Evolutionary conservation across 37 sponge, comb jelly and placozoan species (phyloP).

Genomic region (Mnemiopsis leidyi): DNA sequence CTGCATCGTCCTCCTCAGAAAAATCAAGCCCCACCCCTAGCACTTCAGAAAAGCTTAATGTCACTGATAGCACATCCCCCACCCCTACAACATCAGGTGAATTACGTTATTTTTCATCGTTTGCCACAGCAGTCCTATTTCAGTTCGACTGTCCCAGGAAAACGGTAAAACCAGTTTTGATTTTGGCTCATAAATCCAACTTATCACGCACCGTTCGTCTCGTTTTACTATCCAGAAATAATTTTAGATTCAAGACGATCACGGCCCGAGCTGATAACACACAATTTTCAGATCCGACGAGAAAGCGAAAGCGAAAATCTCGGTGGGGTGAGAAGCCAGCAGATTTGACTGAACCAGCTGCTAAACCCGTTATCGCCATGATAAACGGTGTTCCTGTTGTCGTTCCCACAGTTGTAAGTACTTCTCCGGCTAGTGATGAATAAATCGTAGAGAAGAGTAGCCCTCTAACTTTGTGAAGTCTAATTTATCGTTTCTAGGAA

Average conservation of each 20-base stretch:
- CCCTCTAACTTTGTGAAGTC: too few relatives aligned
- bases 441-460: too few relatives aligned
- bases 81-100: neutral
- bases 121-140: too few relatives aligned
- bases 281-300: neutral
- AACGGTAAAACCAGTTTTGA: too few relatives aligned
- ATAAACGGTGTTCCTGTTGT: slow-evolving; percentile 31
- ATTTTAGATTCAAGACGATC: too few relatives aligned
- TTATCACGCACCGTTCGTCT: too few relatives aligned
- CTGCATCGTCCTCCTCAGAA: neutral
- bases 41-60: neutral
- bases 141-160: too few relatives aligned
- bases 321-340: slow-evolving; percentile 11
- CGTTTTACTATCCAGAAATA: too few relatives aligned
- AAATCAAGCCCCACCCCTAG: neutral
- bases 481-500: too few relatives aligned
- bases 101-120: neutral
- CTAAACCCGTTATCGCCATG: slow-evolving; percentile 6
- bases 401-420: neutral
- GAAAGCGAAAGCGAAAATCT: neutral
- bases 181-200: too few relatives aligned
- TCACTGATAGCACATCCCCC: neutral
- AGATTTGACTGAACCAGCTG: neutral
- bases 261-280: too few relatives aligned
- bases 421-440: too few relatives aligned